Percentiles rank a stretch among this genome's conserved stretches.
These are phyloP conservation scores for Stratiomys singularior DNA, from an alignment of 2,888 invertebrate genomes.

Conservation along the genomic window DNA sequence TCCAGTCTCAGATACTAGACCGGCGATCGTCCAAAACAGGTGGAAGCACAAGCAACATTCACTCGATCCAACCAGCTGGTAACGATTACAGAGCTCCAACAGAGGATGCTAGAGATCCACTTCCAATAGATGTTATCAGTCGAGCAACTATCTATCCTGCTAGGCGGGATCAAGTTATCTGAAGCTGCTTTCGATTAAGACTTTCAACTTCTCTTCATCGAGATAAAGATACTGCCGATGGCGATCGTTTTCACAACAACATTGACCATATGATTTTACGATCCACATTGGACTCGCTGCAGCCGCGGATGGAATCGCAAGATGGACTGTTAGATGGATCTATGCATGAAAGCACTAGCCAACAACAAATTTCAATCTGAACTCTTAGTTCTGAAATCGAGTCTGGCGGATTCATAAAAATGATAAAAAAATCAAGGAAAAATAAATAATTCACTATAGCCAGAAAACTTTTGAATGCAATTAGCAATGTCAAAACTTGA, in stretches of 20 bases:
- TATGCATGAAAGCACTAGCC: too few species aligned
- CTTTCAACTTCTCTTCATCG: neutral
- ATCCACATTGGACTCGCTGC: neutral
- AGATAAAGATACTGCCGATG: neutral
- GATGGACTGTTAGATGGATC: neutral
- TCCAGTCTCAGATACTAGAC: constrained; percentile 14
- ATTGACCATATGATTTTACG: neutral
- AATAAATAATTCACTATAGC: too few species aligned
- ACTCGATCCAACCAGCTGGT: neutral
- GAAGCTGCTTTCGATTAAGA: neutral
- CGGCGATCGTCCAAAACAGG: constrained; percentile 32
- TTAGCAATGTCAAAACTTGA: too few species aligned
- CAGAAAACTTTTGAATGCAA: too few species aligned
- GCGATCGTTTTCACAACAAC: neutral
- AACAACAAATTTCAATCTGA: too few species aligned
- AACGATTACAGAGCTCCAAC: constrained; percentile 7
- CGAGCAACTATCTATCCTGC: neutral
- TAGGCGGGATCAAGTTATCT: neutral
- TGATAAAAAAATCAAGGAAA: too few species aligned
- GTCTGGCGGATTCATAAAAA: too few species aligned
- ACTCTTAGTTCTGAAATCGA: too few species aligned
- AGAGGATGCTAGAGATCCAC: neutral
- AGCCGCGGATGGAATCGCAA: neutral
- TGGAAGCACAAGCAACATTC: constrained; percentile 32
- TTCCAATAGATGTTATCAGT: neutral